Evolutionary conservation across 1,140 invertebrate genomes (phyloP), one percentile per base, ranked within the genome.

Genomic region (Scylla paramamosain): DNA sequence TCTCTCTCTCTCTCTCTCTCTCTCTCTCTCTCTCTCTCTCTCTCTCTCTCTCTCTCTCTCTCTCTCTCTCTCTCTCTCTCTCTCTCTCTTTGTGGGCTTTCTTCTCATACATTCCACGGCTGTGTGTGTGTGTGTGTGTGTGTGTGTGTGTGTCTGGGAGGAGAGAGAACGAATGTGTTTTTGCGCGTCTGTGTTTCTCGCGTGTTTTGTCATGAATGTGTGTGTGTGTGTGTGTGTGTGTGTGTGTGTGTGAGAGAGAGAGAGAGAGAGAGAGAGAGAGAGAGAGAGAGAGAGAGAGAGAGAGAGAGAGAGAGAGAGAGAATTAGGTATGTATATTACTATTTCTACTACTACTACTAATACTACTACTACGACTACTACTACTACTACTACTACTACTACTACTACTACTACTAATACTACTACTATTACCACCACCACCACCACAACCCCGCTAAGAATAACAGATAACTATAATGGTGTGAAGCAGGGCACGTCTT

Each of bases 21-120:
- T 91, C 31, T 91, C 88, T 48, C 28, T 45, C 90, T 29, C 4
- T 29, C 84, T 39, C 32, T 29, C n/a, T 45, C 45, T 59, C 28
- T 20, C 29, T 31, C 28, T 31, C 32, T 91, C 31, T 91, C 88
- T 48, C 28, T 45, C 90, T 29, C 4, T 29, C 39, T 91, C 48
- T 91, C 90, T 91, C 46, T 52, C 29, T 91, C 90, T 91, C 90
- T 91, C 90, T 91, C 88, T 90, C 88, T 91, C 29, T 86, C 84
- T 86, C 84, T 86, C 84, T 86, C 84, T 86, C 84, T 86, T 16
- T 86, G 1, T 39, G 1, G 1, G 0, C 32, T 25, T 28, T 39
- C 32, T 12, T 28, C 83, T 86, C 83, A 14, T 14, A 10, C 83
- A 31, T 39, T 28, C 83, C 25, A 29, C 25, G 28, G 3, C 2